Conservation (phyloP, 1,140 invertebrate genomes). For the Contarinia nasturtii region DNA sequence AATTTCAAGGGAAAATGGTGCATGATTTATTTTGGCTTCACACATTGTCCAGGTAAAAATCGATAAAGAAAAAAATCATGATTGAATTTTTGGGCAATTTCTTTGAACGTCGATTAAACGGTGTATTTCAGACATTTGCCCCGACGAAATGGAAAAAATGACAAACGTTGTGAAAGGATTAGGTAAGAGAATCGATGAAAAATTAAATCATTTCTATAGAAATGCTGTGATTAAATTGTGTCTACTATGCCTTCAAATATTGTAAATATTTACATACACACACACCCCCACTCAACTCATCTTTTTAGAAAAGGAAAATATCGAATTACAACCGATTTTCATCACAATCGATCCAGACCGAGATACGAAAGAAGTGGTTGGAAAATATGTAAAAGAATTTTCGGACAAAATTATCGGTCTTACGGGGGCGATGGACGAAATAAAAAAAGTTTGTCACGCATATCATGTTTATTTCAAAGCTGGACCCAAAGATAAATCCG, state of each 20-base stretch:
- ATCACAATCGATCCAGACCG: conserved; percentile 95
- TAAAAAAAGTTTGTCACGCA: conserved; percentile 69
- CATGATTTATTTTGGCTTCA: conserved; percentile 97
- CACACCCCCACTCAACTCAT: too few species aligned
- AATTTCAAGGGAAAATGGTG: conserved; percentile 92
- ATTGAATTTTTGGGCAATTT: too few species aligned
- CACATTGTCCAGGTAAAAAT: conserved; percentile 64
- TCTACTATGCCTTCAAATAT: too few species aligned
- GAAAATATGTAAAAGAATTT: conserved; percentile 87
- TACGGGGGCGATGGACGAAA: conserved; percentile 75
- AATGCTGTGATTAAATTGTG: too few species aligned
- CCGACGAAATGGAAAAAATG: conserved; percentile 98
- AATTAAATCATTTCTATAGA: not conserved
- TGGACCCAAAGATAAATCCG: conserved; percentile 78
- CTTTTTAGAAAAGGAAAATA: conserved; percentile 30
- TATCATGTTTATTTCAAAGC: conserved; percentile 93
- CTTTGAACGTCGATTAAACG: too few species aligned
- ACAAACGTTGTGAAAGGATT: conserved; percentile 56
- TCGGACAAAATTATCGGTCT: conserved; percentile 82
- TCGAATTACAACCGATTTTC: conserved; percentile 67
- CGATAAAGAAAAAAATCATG: too few species aligned
- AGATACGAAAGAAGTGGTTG: conserved; percentile 69
- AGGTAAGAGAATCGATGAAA: too few species aligned
- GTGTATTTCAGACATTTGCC: conserved; percentile 64
- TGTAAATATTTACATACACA: conserved; percentile 32